A percentile compares a stretch with the other conserved stretches of the same genome.
These are phyloP conservation scores for Rachycentron canadum DNA, from an alignment of 2,797 vertebrate genomes.

Conservation along the genomic window DNA sequence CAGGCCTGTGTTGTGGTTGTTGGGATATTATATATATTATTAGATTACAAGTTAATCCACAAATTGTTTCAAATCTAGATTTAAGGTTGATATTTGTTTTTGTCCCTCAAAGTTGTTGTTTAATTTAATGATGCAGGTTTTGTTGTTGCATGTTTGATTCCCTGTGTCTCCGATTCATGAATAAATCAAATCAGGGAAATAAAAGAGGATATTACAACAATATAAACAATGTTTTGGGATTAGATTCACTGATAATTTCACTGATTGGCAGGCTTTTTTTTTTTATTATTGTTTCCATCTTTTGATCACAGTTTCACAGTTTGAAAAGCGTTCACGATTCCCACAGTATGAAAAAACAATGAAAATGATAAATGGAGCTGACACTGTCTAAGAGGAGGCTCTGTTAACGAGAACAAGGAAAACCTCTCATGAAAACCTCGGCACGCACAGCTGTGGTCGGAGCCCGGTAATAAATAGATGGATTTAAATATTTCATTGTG, in stretches of 20 bases:
- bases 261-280: neutral
- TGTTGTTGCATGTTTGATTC: neutral
- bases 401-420: conserved; percentile 1
- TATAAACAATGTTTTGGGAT: neutral
- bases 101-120: too few relatives aligned
- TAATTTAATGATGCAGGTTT: too few relatives aligned
- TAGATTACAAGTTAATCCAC: too few relatives aligned
- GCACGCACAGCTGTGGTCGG: neutral
- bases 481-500: conserved; percentile 23
- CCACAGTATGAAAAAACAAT: conserved; percentile 10
- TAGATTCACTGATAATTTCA: neutral
- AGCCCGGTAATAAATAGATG: conserved; percentile 6
- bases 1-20: too few relatives aligned
- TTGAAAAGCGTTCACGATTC: neutral
- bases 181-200: neutral
- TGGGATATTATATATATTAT: too few relatives aligned
- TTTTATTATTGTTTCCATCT: neutral
- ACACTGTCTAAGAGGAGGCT: neutral
- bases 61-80: too few relatives aligned
- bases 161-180: neutral
- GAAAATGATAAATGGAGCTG: conserved; percentile 2
- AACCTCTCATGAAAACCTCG: conserved; percentile 2
- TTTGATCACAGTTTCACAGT: neutral
- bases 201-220: neutral
- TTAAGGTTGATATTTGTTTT: too few relatives aligned